Evolutionary conservation across 2,888 invertebrate species (phyloP), one percentile per base, ranked within the genome.

Genomic region (Sinohyriopsis cumingii): DNA sequence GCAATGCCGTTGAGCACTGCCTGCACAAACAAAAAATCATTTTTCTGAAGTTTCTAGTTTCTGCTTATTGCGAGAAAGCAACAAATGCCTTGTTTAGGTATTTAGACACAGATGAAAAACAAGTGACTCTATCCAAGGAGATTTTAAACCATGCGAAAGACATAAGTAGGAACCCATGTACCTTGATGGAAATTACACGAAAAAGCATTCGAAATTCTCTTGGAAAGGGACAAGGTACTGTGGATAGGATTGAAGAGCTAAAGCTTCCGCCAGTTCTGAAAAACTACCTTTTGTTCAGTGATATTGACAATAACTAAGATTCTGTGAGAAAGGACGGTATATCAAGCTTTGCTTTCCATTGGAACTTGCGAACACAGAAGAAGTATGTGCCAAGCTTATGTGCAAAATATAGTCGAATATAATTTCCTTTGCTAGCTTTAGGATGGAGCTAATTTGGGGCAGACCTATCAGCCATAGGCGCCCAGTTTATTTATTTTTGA

Each of bases 1-100:
- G 84, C 68, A 82, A 82, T 65, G 81, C 85, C 18, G 61, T 86
- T 2, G 83, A 85, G 63, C 86, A 86, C 67, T 81, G 85, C 0
- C 81, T 85, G 9, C 85, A 86, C 64, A 84, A 82, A 69, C 82
- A 83, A 65, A 84, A 80, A 45, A 61, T 73, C 4, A 67, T 77
- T 5, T 69, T 87, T 25, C 72, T 86, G 12, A 74, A 76, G 64
- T 83, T 79, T 73, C 69, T 88, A 22, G 77, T 82, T 1, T 81
- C 79, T 12, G 83, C 83, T 2, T 86, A 85, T 57, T 82, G 83
- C 59, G 82, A 84, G 66, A 76, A 80, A 45, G 84, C 83, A 2
- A 64, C 81, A 18, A 82, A 80, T 33, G 71, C 68, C 59, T 57
- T 82, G 18, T 55, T 55, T 22, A 61, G 67, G 54, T 76, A 67